phyloP scores from a whole-genome alignment of 2,113 vertebrate species.

The Datnioides undecimradiatus region DNA sequence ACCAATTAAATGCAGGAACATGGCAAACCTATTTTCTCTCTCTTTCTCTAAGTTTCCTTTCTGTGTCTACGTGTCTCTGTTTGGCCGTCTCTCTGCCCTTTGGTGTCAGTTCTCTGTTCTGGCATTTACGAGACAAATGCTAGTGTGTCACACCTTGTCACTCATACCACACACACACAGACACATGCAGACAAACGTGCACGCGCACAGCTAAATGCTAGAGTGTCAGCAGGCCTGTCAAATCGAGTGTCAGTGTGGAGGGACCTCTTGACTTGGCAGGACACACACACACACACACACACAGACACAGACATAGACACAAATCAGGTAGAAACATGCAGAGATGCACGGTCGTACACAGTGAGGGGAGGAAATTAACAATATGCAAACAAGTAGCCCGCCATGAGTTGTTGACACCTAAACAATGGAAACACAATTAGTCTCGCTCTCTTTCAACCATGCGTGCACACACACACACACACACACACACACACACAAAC shows the following conservation, averaged over 20 bases:
- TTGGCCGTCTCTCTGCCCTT: slow-evolving; percentile 69
- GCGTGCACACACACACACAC: slow-evolving; percentile 14
- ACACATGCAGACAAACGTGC: slow-evolving; percentile 9
- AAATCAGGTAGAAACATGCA: slow-evolving; percentile 39
- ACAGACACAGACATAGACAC: not conserved
- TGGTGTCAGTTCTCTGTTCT: slow-evolving; percentile 80
- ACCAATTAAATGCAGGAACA: slow-evolving; percentile 54
- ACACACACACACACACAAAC: slow-evolving; percentile 14
- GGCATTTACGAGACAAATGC: slow-evolving; percentile 83
- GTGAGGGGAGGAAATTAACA: slow-evolving; percentile 74
- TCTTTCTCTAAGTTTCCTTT: slow-evolving; percentile 1
- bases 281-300: slow-evolving; percentile 24
- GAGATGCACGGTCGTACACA: slow-evolving; percentile 46
- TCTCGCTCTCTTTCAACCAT: slow-evolving; percentile 26
- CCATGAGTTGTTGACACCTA: slow-evolving; percentile 63
- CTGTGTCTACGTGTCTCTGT: not conserved
- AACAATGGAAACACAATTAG: slow-evolving; percentile 74
- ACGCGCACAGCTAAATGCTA: slow-evolving; percentile 67
- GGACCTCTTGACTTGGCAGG: slow-evolving; percentile 57
- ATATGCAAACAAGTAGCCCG: slow-evolving; percentile 75
- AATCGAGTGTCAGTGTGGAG: slow-evolving; percentile 50
- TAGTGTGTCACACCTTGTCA: slow-evolving; percentile 81
- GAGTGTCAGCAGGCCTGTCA: slow-evolving; percentile 74
- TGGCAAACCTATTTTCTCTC: slow-evolving; percentile 18
- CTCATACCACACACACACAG: slow-evolving; percentile 58